phyloP scores from a whole-genome alignment of 2,888 invertebrate species.

The Apotomis betuletana region DNA sequence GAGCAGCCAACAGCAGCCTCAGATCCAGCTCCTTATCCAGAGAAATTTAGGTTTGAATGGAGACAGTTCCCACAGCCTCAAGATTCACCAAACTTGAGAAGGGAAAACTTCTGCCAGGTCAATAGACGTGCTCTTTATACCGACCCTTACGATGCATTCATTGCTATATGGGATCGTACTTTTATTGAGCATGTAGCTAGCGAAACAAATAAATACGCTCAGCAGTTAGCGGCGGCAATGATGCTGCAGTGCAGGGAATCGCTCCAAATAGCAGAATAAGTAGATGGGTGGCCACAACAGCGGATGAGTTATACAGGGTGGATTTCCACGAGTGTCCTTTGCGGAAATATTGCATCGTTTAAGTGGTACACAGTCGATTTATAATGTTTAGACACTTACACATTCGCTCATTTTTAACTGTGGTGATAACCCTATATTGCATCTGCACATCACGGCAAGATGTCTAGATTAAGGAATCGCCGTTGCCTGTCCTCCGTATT shows the following conservation, averaged over 20 bases:
- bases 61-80: conserved; percentile 8
- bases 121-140: conserved; percentile 2
- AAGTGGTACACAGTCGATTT: too few species aligned
- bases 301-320: background rate
- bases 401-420: too few species aligned
- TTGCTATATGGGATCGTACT: conserved; percentile 24
- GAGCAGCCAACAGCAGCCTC: background rate
- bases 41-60: conserved; percentile 10
- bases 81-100: conserved; percentile 9
- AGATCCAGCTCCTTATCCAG: background rate
- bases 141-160: background rate
- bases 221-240: conserved; percentile 34
- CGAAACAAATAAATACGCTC: conserved; percentile 43
- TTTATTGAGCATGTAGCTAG: conserved; percentile 40
- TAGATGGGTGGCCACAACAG: background rate
- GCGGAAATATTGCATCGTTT: too few species aligned
- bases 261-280: background rate
- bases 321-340: too few species aligned
- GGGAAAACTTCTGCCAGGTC: conserved; percentile 5
- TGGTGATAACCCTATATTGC: too few species aligned
- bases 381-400: too few species aligned
- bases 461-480: too few species aligned
- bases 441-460: too few species aligned
- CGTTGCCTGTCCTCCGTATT: accelerated
- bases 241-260: conserved; percentile 13